These are phyloP conservation scores for Cephalotes varians DNA, from an alignment of 2,888 invertebrate genomes.

Conservation along the genomic window DNA sequence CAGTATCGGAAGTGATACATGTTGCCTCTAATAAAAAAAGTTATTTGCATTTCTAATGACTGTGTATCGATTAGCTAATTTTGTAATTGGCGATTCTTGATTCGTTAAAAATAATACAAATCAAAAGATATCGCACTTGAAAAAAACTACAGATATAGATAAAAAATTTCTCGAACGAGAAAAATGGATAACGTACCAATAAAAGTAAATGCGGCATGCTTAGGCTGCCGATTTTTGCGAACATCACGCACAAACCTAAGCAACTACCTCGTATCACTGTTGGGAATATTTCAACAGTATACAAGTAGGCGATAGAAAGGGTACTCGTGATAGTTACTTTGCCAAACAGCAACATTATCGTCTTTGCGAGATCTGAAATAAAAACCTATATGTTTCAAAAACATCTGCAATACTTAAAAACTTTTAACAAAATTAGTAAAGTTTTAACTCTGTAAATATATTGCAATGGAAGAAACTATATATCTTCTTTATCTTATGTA, in stretches of 20 bases:
- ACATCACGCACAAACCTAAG: conserved; percentile 86
- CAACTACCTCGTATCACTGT: conserved; percentile 84
- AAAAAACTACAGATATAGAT: not conserved
- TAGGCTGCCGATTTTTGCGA: conserved; percentile 86
- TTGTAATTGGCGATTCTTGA: not conserved
- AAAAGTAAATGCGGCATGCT: conserved; percentile 85
- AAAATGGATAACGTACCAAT: conserved; percentile 73
- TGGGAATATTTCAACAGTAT: conserved; percentile 84
- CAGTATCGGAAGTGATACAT: conserved; percentile 68
- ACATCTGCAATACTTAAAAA: not conserved
- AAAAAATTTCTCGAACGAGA: conserved; percentile 22
- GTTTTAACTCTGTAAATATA: not conserved
- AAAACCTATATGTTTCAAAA: not conserved
- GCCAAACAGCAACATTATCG: conserved; percentile 83
- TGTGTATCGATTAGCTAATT: not conserved
- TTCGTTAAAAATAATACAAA: not conserved
- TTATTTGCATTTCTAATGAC: not conserved
- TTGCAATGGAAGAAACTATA: not conserved
- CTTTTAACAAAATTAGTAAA: not conserved
- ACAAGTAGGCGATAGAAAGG: conserved; percentile 85
- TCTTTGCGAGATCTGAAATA: conserved; percentile 72
- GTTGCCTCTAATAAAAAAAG: conserved; percentile 68
- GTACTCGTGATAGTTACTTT: conserved; percentile 85
- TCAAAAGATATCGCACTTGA: not conserved
- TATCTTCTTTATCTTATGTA: conserved; percentile 59